A percentile compares a stretch with the other conserved stretches of the same genome.
Evolutionary conservation across 1,140 invertebrate species (phyloP).

Genomic region (Apocrypta bakeri): DNA sequence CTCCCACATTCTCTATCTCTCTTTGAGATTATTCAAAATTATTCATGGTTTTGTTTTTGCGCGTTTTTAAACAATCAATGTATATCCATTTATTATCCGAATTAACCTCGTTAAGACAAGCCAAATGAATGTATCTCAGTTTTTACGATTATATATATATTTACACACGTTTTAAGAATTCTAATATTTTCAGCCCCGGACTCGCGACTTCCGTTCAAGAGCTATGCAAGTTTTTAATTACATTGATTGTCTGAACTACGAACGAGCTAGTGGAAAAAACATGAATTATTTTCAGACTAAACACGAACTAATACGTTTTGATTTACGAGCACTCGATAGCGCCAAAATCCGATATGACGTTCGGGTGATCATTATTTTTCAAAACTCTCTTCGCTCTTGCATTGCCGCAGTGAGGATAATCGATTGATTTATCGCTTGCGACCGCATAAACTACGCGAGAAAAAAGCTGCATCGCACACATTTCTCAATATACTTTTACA

Average conservation of each 20-base stretch:
- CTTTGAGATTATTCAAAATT: conserved; percentile 31
- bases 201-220: too few species aligned
- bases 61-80: conserved; percentile 6
- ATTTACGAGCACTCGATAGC: conserved; percentile 2
- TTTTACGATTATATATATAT: too few species aligned
- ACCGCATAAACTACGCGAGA: background rate
- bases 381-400: background rate
- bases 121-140: too few species aligned
- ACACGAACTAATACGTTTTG: background rate
- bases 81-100: background rate
- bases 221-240: background rate
- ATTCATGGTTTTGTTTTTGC: conserved; percentile 28
- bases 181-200: too few species aligned
- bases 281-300: background rate
- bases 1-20: background rate
- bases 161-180: too few species aligned
- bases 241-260: background rate
- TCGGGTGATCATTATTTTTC: background rate
- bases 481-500: conserved; percentile 40
- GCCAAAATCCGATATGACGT: too few species aligned
- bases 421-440: conserved; percentile 27
- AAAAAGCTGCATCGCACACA: background rate
- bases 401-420: background rate
- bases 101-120: background rate
- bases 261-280: too few species aligned